Percentiles rank a stretch among this genome's conserved stretches.
Evolutionary conservation across 2,888 invertebrate species (phyloP).

Genomic region (Caenorhabditis imperialis): DNA sequence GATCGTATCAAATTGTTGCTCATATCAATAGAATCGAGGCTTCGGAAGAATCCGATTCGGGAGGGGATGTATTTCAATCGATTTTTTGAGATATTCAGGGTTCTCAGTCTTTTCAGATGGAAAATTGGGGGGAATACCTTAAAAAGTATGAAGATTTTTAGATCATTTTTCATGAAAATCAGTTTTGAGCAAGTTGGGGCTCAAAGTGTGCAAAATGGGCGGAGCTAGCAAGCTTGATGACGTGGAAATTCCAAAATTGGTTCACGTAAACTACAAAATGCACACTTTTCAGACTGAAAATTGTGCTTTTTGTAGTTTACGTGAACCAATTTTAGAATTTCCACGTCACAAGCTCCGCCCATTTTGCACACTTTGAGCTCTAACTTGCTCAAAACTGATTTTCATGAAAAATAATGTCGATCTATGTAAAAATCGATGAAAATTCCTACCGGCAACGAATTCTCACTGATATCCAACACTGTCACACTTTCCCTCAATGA

Average conservation of each 20-base stretch:
- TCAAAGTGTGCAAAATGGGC: neutral
- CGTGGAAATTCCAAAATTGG: too few relatives aligned
- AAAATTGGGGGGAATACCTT: slow-evolving; percentile 35
- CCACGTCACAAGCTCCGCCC: too few relatives aligned
- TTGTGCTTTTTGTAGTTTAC: too few relatives aligned
- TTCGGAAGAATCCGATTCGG: neutral
- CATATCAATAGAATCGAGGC: slow-evolving; percentile 3
- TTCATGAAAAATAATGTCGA: too few relatives aligned
- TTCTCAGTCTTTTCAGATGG: slow-evolving; percentile 10
- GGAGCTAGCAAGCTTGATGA: neutral
- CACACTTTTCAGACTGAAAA: too few relatives aligned
- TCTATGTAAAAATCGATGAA: neutral
- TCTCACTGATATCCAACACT: slow-evolving; percentile 16
- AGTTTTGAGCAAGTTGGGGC: too few relatives aligned
- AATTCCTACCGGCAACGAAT: slow-evolving; percentile 15
- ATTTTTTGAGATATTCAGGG: slow-evolving; percentile 12
- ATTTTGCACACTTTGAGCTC: too few relatives aligned
- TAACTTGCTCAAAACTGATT: too few relatives aligned
- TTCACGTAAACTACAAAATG: too few relatives aligned
- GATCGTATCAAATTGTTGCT: slow-evolving; percentile 8
- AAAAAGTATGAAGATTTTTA: neutral
- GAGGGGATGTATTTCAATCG: slow-evolving; percentile 16
- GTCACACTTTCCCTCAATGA: neutral
- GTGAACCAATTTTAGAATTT: too few relatives aligned
- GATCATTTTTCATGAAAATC: too few relatives aligned